phyloP scores from a whole-genome alignment of 2,888 invertebrate species.

The Myopa tessellatipennis region DNA sequence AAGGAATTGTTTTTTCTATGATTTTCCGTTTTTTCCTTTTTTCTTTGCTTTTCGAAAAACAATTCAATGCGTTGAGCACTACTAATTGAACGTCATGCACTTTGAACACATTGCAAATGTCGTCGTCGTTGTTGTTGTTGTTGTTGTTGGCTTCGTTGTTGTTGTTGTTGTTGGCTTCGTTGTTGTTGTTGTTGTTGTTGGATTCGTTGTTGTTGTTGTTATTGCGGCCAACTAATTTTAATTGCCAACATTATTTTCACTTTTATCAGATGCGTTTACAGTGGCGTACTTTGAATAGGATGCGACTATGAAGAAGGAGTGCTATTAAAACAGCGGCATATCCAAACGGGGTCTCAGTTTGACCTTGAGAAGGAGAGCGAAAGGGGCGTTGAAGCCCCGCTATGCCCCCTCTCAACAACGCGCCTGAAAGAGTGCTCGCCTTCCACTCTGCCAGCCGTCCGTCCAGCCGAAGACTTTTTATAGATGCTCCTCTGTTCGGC shows the following conservation, averaged over 20 bases:
- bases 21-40: too few relatives aligned
- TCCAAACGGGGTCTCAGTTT: too few relatives aligned
- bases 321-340: too few relatives aligned
- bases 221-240: neutral
- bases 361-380: too few relatives aligned
- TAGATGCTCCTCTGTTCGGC: too few relatives aligned
- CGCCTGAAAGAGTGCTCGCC: too few relatives aligned
- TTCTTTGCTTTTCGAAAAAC: too few relatives aligned
- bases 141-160: neutral
- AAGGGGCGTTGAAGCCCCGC: too few relatives aligned
- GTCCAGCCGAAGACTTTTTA: neutral
- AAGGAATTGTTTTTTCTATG: neutral
- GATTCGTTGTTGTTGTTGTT: neutral
- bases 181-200: neutral
- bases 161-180: neutral
- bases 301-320: neutral
- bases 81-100: neutral
- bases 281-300: neutral
- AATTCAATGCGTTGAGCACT: neutral
- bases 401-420: too few relatives aligned
- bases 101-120: neutral
- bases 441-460: neutral
- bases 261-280: neutral
- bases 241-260: neutral
- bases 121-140: neutral